Evolutionary conservation across 2,797 vertebrate species (phyloP).

Genomic region (Helarctos malayanus): DNA sequence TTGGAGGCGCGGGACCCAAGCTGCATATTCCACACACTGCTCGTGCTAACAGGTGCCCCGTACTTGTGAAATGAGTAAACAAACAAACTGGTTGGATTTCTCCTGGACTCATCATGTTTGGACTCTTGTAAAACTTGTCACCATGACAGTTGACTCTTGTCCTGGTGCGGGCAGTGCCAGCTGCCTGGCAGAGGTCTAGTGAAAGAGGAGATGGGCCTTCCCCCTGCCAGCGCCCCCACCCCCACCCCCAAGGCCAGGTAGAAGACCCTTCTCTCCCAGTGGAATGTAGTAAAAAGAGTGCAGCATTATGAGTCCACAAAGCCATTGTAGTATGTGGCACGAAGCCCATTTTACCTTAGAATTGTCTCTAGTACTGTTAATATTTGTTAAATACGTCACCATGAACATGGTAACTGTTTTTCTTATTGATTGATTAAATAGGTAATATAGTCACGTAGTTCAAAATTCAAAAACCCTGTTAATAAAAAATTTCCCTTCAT

Average conservation of each 20-base stretch:
- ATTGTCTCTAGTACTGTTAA: background rate
- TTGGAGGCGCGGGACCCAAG: background rate
- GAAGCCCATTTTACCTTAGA: background rate
- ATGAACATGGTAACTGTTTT: background rate
- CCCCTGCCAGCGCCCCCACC: background rate
- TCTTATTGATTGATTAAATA: background rate
- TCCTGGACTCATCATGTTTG: background rate
- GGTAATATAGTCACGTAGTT: background rate
- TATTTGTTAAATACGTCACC: background rate
- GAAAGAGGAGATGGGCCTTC: background rate
- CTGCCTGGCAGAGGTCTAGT: background rate
- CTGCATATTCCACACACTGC: background rate
- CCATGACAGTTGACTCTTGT: background rate
- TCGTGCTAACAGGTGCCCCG: background rate
- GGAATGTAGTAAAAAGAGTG: too few relatives aligned
- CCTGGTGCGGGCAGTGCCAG: background rate
- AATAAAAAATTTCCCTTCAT: background rate
- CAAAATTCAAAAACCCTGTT: background rate
- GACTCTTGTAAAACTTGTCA: background rate
- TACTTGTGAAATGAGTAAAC: background rate
- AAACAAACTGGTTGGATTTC: background rate
- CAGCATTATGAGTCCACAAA: background rate
- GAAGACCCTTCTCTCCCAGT: background rate
- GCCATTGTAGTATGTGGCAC: fast-evolving
- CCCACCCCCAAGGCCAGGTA: background rate